Percentiles rank a stretch among this genome's conserved stretches.
phyloP scores from a whole-genome alignment of 2,113 vertebrate species.

The Trichechus manatus region DNA sequence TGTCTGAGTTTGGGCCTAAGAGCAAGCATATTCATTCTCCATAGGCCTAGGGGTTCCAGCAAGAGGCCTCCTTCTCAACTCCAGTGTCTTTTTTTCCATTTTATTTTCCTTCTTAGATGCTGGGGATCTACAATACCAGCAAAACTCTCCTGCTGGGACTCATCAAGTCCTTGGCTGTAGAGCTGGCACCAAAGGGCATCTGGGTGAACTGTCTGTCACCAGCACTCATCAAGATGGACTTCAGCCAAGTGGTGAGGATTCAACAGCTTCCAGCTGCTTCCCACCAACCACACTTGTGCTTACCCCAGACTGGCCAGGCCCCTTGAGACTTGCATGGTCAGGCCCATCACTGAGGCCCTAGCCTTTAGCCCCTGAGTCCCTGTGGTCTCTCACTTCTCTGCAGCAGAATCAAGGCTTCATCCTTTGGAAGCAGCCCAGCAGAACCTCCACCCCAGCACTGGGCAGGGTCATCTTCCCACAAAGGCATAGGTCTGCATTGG shows the following conservation, averaged over 20 bases:
- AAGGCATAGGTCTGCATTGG: neutral
- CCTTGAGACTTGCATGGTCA: neutral
- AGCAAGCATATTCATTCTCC: neutral
- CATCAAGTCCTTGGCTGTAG: constrained; percentile 87
- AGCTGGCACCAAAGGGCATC: constrained; percentile 87
- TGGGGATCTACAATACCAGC: constrained; percentile 90
- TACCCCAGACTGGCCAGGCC: neutral
- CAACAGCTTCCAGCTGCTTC: neutral
- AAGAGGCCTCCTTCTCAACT: neutral
- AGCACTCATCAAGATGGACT: constrained; percentile 88
- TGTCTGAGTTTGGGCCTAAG: neutral
- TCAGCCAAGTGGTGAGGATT: constrained; percentile 87
- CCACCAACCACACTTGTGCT: neutral
- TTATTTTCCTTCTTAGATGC: constrained; percentile 68
- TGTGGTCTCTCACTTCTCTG: neutral
- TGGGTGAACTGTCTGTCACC: constrained; percentile 89
- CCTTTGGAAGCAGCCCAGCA: neutral
- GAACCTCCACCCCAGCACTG: neutral
- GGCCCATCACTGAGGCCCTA: neutral
- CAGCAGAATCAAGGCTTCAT: neutral
- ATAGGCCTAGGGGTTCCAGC: neutral
- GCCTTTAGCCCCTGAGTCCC: neutral
- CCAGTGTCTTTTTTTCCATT: neutral
- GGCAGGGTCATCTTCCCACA: neutral
- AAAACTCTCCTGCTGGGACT: constrained; percentile 90